Evolutionary conservation across 1,140 invertebrate genomes (phyloP), one percentile per base, ranked within the genome.

Genomic region (Gryllus bimaculatus): DNA sequence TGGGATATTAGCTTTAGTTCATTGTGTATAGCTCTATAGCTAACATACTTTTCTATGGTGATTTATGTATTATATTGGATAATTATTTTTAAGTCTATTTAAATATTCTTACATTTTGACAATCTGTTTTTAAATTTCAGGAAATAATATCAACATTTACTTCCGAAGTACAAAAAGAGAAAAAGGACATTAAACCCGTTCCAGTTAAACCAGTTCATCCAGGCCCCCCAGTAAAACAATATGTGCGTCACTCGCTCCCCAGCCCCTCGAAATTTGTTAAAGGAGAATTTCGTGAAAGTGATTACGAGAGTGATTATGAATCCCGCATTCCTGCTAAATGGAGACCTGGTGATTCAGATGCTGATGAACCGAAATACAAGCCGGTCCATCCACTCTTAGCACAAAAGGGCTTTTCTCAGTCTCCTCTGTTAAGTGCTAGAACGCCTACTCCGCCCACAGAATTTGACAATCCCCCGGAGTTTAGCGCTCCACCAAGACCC

Each of bases 301-400:
- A 94, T 82, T 93, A 93, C 81, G 91, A 93, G 84, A 93, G 91
- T 83, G 92, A 94, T 83, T 91, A 90, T 80, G 92, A 93, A 77
- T 87, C 87, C 49, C 87, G 88, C 80, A 90, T 92, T 82, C 87
- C 88, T 77, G 87, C 90, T 0, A 85, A 90, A 47, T 93, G 92
- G 88, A 86, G 87, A 5, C 88, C 89, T 13, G 85, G 84, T 54
- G 87, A 88, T 80, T 87, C 88, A 0, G 88, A 89, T 78, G 83
- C 85, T 0, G 89, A 90, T 49, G 87, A 89, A 75, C 86, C 86
- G 73, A 83, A 85, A 8, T 91, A 89, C 81, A 89, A 88, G 82
- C 87, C 90, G 8, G 89, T 91, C 4, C 88, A 88, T 78, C 87
- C 91, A 6, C 86, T 87, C 75, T 84, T 91, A n/a, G 86, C 87